A percentile compares a stretch with the other conserved stretches of the same genome.
Evolutionary conservation across 2,797 vertebrate genomes (phyloP).

Genomic region (Moxostoma hubbsi): DNA sequence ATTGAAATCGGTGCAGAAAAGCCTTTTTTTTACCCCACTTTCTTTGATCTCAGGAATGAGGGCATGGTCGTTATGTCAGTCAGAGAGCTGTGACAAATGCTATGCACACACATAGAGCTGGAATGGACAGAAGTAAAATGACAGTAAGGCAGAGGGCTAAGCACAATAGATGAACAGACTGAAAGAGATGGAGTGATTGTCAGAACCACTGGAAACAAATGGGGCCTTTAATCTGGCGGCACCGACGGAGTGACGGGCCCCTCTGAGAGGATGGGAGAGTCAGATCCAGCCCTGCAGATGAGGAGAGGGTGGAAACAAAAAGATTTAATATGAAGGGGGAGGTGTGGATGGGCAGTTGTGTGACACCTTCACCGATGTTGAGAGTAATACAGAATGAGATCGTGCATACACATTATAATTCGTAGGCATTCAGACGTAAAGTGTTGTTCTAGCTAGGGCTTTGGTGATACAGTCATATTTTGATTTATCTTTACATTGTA

Average conservation of each 20-base stretch:
- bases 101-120: conserved; percentile 54
- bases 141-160: conserved; percentile 65
- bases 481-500: not conserved
- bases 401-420: conserved; percentile 2
- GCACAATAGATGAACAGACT: conserved; percentile 69
- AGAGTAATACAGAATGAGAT: conserved; percentile 49
- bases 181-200: conserved; percentile 74
- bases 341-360: conserved; percentile 58
- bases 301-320: conserved; percentile 53
- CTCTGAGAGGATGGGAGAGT: conserved; percentile 62
- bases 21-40: conserved; percentile 56
- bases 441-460: not conserved
- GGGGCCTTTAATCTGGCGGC: conserved; percentile 73
- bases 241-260: conserved; percentile 60
- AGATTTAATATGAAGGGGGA: conserved; percentile 56
- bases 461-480: not conserved
- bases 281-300: conserved; percentile 53
- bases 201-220: conserved; percentile 75
- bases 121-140: conserved; percentile 66
- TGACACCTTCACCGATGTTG: conserved; percentile 60
- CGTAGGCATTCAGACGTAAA: not conserved
- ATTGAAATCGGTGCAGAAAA: conserved; percentile 73
- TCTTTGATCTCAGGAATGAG: conserved; percentile 62
- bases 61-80: conserved; percentile 47
- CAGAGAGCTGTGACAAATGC: conserved; percentile 54